These are phyloP conservation scores for Microplitis demolitor DNA, from an alignment of 1,140 invertebrate genomes.

Conservation along the genomic window DNA sequence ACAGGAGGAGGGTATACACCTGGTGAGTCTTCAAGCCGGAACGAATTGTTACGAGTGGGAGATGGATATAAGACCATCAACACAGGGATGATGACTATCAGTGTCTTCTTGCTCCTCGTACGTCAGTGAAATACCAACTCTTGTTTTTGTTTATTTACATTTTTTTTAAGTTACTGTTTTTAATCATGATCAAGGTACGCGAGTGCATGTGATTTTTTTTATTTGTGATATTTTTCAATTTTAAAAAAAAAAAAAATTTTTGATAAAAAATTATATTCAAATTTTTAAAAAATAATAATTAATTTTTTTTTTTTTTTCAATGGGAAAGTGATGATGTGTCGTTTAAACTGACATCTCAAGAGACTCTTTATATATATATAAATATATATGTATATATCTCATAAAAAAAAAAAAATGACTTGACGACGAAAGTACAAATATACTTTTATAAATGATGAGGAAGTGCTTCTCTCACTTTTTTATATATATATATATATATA, in stretches of 20 bases:
- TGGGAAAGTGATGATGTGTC: no score
- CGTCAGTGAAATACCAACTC: constrained; percentile 12
- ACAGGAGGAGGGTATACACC: neutral
- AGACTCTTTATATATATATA: no score
- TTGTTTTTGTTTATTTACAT: no score
- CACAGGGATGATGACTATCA: constrained; percentile 59
- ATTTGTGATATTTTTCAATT: neutral
- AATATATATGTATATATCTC: neutral
- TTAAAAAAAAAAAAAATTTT: neutral
- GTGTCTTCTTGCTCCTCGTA: constrained; percentile 53
- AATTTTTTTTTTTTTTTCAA: no score
- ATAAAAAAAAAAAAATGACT: neutral
- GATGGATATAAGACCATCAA: constrained; percentile 60
- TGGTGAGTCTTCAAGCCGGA: constrained; percentile 37
- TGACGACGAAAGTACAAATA: constrained; percentile 1
- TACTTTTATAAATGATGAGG: neutral
- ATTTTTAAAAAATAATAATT: no score
- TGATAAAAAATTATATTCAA: no score
- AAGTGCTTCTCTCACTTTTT: neutral
- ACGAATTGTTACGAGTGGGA: constrained; percentile 51
- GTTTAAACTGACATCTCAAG: no score
- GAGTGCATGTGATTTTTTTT: neutral
- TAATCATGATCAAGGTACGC: constrained; percentile 26
- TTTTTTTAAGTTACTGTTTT: neutral
- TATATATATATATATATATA: neutral